Evolutionary conservation across 1,140 invertebrate genomes (phyloP).

Genomic region (Pseudomyrmex flavicornis): DNA sequence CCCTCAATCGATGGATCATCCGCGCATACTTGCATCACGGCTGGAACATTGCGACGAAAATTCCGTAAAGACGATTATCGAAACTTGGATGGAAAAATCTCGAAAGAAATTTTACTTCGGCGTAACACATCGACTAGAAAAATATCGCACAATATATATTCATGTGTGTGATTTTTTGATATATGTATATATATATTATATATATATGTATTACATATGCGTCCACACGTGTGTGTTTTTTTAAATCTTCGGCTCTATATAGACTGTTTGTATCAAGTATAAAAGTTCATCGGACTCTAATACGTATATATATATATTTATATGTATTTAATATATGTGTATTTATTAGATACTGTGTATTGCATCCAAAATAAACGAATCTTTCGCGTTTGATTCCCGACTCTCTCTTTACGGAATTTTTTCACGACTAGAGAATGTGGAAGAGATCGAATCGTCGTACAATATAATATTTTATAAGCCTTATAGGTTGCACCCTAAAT

Average conservation of each 20-base stretch:
- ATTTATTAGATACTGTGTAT: neutral
- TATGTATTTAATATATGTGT: neutral
- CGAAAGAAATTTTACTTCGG: conserved; percentile 24
- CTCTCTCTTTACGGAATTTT: conserved; percentile 9
- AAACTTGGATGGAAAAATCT: neutral
- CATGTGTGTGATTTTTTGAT: conserved; percentile 3
- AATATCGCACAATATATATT: conserved; percentile 23
- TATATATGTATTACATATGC: conserved; percentile 6
- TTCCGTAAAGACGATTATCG: conserved; percentile 18
- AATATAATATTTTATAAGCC: neutral
- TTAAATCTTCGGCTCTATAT: conserved; percentile 21
- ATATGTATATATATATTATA: conserved; percentile 12
- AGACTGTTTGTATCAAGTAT: neutral
- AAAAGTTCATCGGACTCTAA: conserved; percentile 36
- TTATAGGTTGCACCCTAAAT: neutral
- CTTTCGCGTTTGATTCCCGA: conserved; percentile 19
- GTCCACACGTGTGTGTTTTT: neutral
- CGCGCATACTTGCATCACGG: neutral
- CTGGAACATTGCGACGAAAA: conserved; percentile 6
- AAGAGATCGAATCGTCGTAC: neutral
- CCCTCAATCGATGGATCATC: neutral
- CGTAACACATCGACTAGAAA: conserved; percentile 24
- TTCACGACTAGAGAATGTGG: neutral
- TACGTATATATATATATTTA: neutral
- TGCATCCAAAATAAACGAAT: conserved; percentile 24